Evolutionary conservation across 1,140 invertebrate genomes (phyloP), one percentile per base, ranked within the genome.

Genomic region (Ceratosolen fusciceps): DNA sequence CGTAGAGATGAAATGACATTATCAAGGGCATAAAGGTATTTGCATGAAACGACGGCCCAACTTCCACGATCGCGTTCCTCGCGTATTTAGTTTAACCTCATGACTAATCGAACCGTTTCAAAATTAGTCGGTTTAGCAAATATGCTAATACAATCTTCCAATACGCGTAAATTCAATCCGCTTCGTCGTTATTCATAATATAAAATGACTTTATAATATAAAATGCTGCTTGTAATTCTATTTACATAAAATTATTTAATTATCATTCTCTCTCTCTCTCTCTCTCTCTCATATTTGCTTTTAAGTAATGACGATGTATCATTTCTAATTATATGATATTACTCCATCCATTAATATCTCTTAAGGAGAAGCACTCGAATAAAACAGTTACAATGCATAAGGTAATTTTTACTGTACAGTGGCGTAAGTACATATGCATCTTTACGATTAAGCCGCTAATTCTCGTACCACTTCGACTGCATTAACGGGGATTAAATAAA

Each of bases 291-390:
- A 47, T 47, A 16, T 52, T 52, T 16, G 21, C 49, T 21, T 21
- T 52, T 21, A 8, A 4, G 37, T 52, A 62, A 37, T 62, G 34
- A 76, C 14, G 31, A 10, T 67, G 60, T 29, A 67, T 68, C 34
- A 58, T 43, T 21, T 19, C 47, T 7, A 60, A 34, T 47, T 34
- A 39, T 74, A 58, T 31, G 47, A 60, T 60, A 77, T 26, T 77
- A 26, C 65, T 52, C 31, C 67, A 77, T 77, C n/a, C 52, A 71
- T 39, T 71, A n/a, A n/a, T n/a, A 21, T 47, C 56, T 58, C n/a
- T n/a, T n/a, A n/a, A n/a, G 49, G 12, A 47, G 19, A 29, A 77
- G 47, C 71, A 77, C 26, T 77, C 56, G 31, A 5, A 47, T 26
- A 70, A 29, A 58, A 58, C 26, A 34, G 70, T 77, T 29, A 12